Base-by-base conservation (phyloP, 2,113 vertebrate genomes). In the Percopsis transmontana region DNA sequence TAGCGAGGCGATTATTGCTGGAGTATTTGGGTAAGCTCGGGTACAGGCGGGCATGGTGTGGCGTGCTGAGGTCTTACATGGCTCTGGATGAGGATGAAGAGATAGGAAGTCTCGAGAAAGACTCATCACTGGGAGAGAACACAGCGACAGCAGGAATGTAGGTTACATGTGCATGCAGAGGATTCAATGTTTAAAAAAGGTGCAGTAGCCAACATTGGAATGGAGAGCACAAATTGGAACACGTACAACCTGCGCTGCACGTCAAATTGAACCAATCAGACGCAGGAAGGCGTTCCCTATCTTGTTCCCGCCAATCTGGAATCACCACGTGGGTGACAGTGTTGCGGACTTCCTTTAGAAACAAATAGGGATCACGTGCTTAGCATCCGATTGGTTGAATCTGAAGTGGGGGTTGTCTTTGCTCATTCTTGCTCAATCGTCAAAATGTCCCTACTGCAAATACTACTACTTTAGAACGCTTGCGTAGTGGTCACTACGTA, bases 91-190 rank as follows among this genome's bases (percentile, higher is more conserved):
- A 76, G 86, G 87, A 61, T 70, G 85, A 61, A 53, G 1, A 89
- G 66, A 88, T 81, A 84, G 85, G 60, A 64, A 85, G 42, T 68
- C 63, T 58, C 78, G 71, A 82, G 81, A 87, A 72, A 78, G 47
- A 50, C 19, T 71, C 87, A 70, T 83, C 79, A 57, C 89, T 95
- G 82, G 59, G 58, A 88, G 87, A 89, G 72, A 81, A 75, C 73
- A 79, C 66, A 80, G 72, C 64, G 71, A 85, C 52, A 83, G 72
- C 20, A 40, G 0, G 80, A 67, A 68, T 14, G 53, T 11, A 47
- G 59, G 76, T 79, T 81, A 82, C 27, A 76, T 20, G 63, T 3
- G 42, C 68, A 67, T 16, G 48, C 50, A 53, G 54, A 70, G 9
- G 33, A 64, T 11, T 63, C 41, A 45, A 40, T 24, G 12, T 9